Evolutionary conservation across 2,797 vertebrate species (phyloP).

Genomic region (Pagetopsis macropterus): DNA sequence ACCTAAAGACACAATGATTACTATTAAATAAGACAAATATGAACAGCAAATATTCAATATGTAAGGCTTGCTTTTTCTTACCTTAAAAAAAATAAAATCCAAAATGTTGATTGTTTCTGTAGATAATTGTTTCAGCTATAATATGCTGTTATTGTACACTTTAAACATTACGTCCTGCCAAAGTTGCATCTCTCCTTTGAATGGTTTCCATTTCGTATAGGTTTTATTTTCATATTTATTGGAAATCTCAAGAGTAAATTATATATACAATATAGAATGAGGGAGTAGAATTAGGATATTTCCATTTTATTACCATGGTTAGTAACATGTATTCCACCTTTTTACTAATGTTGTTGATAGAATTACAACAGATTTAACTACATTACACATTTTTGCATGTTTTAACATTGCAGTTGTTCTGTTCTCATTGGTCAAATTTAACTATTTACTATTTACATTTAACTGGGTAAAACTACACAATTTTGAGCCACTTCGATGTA

Average conservation of each 20-base stretch:
- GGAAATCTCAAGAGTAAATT: background rate
- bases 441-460: too few relatives aligned
- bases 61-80: background rate
- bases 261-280: background rate
- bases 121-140: background rate
- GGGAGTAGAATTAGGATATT: background rate
- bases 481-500: too few relatives aligned
- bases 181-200: background rate
- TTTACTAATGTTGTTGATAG: background rate
- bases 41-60: slow-evolving; percentile 1
- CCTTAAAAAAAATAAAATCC: too few relatives aligned
- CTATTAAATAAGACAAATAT: background rate
- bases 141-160: background rate
- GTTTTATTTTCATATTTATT: background rate
- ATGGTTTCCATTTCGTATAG: background rate
- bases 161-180: background rate
- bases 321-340: background rate
- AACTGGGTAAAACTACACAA: too few relatives aligned
- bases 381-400: background rate
- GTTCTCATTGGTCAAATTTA: too few relatives aligned
- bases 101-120: too few relatives aligned
- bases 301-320: background rate
- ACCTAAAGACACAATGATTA: background rate
- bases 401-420: background rate
- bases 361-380: background rate